Evolutionary conservation across 1,140 invertebrate genomes (phyloP).

Genomic region (Philopotamus ludificatus): DNA sequence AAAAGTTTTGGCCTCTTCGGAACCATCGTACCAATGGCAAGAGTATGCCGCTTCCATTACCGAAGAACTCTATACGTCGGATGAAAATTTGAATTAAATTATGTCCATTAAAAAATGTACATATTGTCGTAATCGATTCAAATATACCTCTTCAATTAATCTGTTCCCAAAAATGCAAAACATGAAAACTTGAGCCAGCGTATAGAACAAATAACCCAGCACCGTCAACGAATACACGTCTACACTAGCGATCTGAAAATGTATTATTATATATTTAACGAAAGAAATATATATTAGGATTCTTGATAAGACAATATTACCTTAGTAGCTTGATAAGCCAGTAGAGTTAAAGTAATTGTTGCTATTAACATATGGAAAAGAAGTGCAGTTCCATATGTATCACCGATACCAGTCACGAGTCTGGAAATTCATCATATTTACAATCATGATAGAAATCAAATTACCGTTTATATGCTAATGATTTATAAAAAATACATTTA

Average conservation of each 20-base stretch:
- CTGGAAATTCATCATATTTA: slow-evolving; percentile 53
- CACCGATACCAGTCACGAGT: slow-evolving; percentile 73
- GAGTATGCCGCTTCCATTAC: slow-evolving; percentile 87
- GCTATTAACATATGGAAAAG: slow-evolving; percentile 81
- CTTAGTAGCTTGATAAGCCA: slow-evolving; percentile 84
- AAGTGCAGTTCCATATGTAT: slow-evolving; percentile 76
- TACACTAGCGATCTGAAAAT: slow-evolving; percentile 65
- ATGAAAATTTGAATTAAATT: slow-evolving; percentile 6
- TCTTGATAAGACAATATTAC: slow-evolving; percentile 55
- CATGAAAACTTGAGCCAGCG: slow-evolving; percentile 77
- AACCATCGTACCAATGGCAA: slow-evolving; percentile 85
- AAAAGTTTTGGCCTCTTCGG: slow-evolving; percentile 84
- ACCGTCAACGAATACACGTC: slow-evolving; percentile 74
- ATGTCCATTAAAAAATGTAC: slow-evolving; percentile 8
- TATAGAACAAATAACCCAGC: slow-evolving; percentile 74
- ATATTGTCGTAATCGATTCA: slow-evolving; percentile 3
- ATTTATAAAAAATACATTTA: no score
- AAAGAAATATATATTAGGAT: no score
- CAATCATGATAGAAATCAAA: slow-evolving; percentile 8
- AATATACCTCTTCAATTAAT: slow-evolving; percentile 77
- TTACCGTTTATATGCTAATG: background rate
- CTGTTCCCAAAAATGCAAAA: slow-evolving; percentile 84
- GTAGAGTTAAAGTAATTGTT: slow-evolving; percentile 75
- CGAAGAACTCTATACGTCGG: slow-evolving; percentile 71
- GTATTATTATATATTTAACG: no score